Base-by-base conservation (phyloP, 1,140 invertebrate species). In the Drosophila bocqueti region DNA sequence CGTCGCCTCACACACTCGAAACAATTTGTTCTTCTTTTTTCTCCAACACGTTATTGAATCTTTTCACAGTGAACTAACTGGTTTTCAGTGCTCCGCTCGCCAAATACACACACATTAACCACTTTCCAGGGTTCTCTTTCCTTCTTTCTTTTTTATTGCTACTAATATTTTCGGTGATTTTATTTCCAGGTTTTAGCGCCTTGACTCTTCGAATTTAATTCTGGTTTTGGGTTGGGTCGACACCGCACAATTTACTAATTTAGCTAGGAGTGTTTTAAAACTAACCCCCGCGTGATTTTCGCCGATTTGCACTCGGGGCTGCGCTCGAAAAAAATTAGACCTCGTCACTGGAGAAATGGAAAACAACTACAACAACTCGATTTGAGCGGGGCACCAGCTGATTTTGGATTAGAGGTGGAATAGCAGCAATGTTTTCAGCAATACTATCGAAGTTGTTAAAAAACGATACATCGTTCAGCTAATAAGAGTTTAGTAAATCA, bases 21-120 rank as follows among this genome's bases (percentile, higher is more conserved):
- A 73, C 69, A 80, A 80, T 80, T 79, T 80, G 76, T 80, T 80
- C 76, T 80, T 80, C 78, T 84, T 83, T 78, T 83, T 79, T 72
- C 59, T 58, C 76, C 74, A 78, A 73, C 76, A 79, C 77, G 76
- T 79, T 79, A 78, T 79, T 72, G 76, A 72, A 79, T 72, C 54
- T 78, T 79, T 79, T 79, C 76, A 80, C 68, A 46, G 64, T 49
- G 54, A 81, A 57, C 75, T 73, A 89, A 89, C 85, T 90, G 75
- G 85, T 89, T 89, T 89, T 76, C 69, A 74, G 58, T 45, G 63
- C 63, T 65, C 55, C 52, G 63, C 50, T 59, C 63, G 69, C 68
- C 69, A 69, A 79, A 64, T 57, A 66, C 59, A 78, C 60, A 76
- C 59, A 62, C 63, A 54, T 63, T 45, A 49, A 54, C 71, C 74